Base-by-base conservation (phyloP, 64 coral and sea anemone genomes). In the Pachyseris speciosa region DNA sequence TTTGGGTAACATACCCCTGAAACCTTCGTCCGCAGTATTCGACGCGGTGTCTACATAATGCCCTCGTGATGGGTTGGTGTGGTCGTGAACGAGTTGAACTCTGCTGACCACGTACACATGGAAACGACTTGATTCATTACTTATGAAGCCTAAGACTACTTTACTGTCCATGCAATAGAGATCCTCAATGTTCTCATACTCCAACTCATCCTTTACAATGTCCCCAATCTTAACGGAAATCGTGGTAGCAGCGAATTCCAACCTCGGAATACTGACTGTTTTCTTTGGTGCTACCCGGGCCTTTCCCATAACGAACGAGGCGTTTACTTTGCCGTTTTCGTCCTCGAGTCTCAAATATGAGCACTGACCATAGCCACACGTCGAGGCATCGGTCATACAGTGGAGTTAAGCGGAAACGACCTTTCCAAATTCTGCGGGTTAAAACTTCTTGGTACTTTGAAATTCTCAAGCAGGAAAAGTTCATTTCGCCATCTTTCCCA, bases 131-230 rank as follows among this genome's bases (percentile, higher is more conserved):
- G 66, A 87, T 71, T 64, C 67, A 72, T 86, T 86, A 13, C 61
- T 55, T 0, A 67, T 24, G 26, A 84, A 84, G 19, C 67, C 10
- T 59, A 53, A 15, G 45, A 31, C 41, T 22, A 55, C 74, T 40
- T 71, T 68, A 53, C 88, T 90, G 75, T 88, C 86, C 7, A 71
- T 88, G 19, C 52, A 76, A 24, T 88, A 88, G 31, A 76, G 25
- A 42, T 88, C 69, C 48, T 88, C 50, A 71, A 88, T 75, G 29
- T 61, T 28, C 30, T 76, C 71, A 16, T 75, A 88, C 25, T 88
- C 86, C 17, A 83, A 19, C 51, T 91, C 77, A 7, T 83, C 33
- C 74, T 79, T 91, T 10, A 91, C 8, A 32, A 48, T 13, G 47
- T 89, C 71, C 50, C 49, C 38, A 40, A 89, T 60, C 29, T 89